A percentile compares a stretch with the other conserved stretches of the same genome.
These are phyloP conservation scores for Geophilus truncorum DNA, from an alignment of 2,888 invertebrate genomes.

Conservation along the genomic window DNA sequence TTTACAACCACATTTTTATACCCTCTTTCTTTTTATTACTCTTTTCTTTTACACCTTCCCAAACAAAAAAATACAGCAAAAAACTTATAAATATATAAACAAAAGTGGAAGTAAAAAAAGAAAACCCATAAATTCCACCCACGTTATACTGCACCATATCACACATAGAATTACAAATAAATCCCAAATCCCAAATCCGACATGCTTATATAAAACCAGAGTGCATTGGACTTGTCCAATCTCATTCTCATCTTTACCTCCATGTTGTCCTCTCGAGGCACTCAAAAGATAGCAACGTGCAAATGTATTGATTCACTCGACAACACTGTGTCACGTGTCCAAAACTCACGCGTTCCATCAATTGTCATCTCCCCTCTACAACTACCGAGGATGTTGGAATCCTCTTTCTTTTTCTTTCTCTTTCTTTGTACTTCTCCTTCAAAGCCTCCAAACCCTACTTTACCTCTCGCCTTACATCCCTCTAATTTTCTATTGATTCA, in stretches of 20 bases:
- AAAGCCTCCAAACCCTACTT: not conserved
- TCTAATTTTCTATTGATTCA: not conserved
- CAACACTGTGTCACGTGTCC: not conserved
- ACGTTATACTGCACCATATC: not conserved
- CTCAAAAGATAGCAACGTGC: slow-evolving; percentile 10
- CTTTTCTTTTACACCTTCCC: not conserved
- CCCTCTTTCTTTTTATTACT: not conserved
- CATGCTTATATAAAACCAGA: not conserved
- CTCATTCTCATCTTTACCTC: slow-evolving; percentile 10
- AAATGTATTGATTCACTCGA: slow-evolving; percentile 10
- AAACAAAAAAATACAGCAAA: not conserved
- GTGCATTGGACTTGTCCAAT: slow-evolving; percentile 4
- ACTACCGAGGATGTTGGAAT: not conserved
- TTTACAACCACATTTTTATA: not conserved
- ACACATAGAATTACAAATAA: not conserved
- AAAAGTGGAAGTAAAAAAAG: not conserved
- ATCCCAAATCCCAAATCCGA: not conserved
- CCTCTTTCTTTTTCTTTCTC: too few species aligned
- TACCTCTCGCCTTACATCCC: too few species aligned
- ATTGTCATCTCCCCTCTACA: not conserved
- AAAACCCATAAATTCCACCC: not conserved
- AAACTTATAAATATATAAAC: too few species aligned
- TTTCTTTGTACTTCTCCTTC: too few species aligned
- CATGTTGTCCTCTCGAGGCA: slow-evolving; percentile 10
- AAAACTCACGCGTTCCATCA: not conserved